A percentile compares a stretch with the other conserved stretches of the same genome.
phyloP scores from a whole-genome alignment of 2,888 invertebrate species.

The Cheilosia variabilis region DNA sequence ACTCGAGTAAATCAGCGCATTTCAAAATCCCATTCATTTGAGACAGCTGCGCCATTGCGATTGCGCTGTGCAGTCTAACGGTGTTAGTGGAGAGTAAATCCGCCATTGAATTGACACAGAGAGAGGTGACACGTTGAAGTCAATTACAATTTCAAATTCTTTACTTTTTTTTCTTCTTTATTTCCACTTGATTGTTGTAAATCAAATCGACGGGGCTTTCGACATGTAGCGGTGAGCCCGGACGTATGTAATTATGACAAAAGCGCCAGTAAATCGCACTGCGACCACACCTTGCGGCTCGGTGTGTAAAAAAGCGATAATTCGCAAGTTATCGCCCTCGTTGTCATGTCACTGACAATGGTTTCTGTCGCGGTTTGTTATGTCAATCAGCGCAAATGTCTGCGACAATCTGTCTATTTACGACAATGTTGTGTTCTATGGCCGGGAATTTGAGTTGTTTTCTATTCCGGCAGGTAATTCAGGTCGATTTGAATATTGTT shows the following conservation, averaged over 20 bases:
- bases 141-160: slow-evolving; percentile 66
- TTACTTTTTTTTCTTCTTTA: slow-evolving; percentile 20
- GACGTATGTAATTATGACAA: slow-evolving; percentile 50
- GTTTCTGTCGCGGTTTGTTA: slow-evolving; percentile 62
- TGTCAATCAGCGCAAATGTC: slow-evolving; percentile 66
- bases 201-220: slow-evolving; percentile 47
- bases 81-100: slow-evolving; percentile 39
- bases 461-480: slow-evolving; percentile 50
- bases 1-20: slow-evolving; percentile 22
- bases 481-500: slow-evolving; percentile 37
- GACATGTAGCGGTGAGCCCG: not conserved
- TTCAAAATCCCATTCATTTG: slow-evolving; percentile 41
- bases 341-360: slow-evolving; percentile 70
- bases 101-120: slow-evolving; percentile 56
- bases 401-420: slow-evolving; percentile 56
- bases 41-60: slow-evolving; percentile 33
- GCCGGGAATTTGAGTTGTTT: slow-evolving; percentile 38
- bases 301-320: slow-evolving; percentile 61
- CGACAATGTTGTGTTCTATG: slow-evolving; percentile 26
- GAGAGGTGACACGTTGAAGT: slow-evolving; percentile 45
- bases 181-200: slow-evolving; percentile 55
- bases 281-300: slow-evolving; percentile 47
- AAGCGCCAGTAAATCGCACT: slow-evolving; percentile 61
- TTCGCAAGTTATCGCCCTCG: slow-evolving; percentile 71
- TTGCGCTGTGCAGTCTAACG: slow-evolving; percentile 29